phyloP scores from a whole-genome alignment of 2,888 invertebrate genomes.

The Agriopis marginaria region DNA sequence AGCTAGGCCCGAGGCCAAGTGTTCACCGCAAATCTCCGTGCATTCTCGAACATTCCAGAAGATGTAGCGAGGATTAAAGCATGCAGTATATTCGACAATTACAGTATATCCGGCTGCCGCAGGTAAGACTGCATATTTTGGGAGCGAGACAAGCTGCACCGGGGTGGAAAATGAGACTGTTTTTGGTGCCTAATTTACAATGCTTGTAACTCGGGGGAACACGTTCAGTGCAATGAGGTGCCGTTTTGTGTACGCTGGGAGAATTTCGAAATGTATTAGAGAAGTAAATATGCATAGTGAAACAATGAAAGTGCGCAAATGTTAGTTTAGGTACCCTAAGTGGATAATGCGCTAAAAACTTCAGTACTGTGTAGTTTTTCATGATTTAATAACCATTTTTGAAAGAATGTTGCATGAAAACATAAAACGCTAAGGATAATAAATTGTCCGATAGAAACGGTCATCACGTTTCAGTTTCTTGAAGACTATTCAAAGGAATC shows the following conservation, averaged over 20 bases:
- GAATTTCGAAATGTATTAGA: slow-evolving; percentile 70
- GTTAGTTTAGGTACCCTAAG: slow-evolving; percentile 39
- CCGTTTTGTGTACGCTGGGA: slow-evolving; percentile 63
- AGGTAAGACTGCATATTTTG: slow-evolving; percentile 83
- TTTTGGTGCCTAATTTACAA: slow-evolving; percentile 82
- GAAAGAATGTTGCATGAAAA: too few relatives aligned
- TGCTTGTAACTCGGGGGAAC: slow-evolving; percentile 74
- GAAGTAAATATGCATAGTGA: slow-evolving; percentile 65
- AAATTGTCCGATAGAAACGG: background rate
- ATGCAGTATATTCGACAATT: slow-evolving; percentile 83
- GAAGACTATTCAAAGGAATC: slow-evolving; percentile 21
- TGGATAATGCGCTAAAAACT: slow-evolving; percentile 7
- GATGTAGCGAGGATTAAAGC: slow-evolving; percentile 83
- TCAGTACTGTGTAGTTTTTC: too few relatives aligned
- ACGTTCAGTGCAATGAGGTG: slow-evolving; percentile 60
- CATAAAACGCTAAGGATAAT: too few relatives aligned
- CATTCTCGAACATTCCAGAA: slow-evolving; percentile 83
- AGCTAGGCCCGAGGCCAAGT: slow-evolving; percentile 81
- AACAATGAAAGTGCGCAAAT: slow-evolving; percentile 60
- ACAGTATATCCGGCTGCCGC: slow-evolving; percentile 76
- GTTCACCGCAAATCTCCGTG: slow-evolving; percentile 81
- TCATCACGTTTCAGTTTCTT: slow-evolving; percentile 8
- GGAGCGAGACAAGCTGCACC: slow-evolving; percentile 83
- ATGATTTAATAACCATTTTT: too few relatives aligned
- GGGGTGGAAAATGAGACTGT: slow-evolving; percentile 87